Conservation (phyloP, 2,888 invertebrate species). For the Cepaea hortensis region DNA sequence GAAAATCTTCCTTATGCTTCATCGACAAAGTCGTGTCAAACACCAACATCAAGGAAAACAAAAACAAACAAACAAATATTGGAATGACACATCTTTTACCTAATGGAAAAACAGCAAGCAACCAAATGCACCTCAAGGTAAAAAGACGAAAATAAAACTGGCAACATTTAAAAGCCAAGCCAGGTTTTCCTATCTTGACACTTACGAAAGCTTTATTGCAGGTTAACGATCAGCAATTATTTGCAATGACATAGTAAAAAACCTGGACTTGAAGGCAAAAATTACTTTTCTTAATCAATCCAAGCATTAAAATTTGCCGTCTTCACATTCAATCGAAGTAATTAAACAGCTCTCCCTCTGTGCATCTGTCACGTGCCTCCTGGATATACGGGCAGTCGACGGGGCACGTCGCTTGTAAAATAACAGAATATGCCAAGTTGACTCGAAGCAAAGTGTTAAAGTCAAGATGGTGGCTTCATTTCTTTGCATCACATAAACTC, state of each 20-base stretch:
- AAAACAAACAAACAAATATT: too few relatives aligned
- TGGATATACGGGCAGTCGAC: conserved; percentile 27
- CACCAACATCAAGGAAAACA: too few relatives aligned
- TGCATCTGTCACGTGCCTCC: conserved; percentile 30
- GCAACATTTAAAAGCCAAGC: background rate
- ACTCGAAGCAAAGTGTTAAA: conserved; percentile 17
- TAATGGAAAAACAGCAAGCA: too few relatives aligned
- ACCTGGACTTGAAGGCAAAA: conserved; percentile 2
- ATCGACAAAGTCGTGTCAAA: too few relatives aligned
- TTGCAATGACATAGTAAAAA: conserved; percentile 9
- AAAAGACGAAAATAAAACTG: background rate
- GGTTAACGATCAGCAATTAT: conserved; percentile 13
- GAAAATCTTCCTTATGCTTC: too few relatives aligned
- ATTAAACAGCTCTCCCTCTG: conserved; percentile 18
- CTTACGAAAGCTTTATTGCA: conserved; percentile 15
- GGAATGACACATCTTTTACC: too few relatives aligned
- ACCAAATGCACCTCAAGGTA: background rate
- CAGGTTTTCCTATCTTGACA: conserved; percentile 19
- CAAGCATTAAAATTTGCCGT: conserved; percentile 34
- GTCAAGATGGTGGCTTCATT: background rate
- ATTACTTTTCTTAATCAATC: conserved; percentile 41
- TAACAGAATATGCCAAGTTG: conserved; percentile 13
- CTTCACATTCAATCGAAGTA: conserved; percentile 36
- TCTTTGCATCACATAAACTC: conserved; percentile 20
- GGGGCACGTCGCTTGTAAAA: conserved; percentile 28